Evolutionary conservation across 2,888 invertebrate genomes (phyloP).

Genomic region (Drosophila subsilvestris): DNA sequence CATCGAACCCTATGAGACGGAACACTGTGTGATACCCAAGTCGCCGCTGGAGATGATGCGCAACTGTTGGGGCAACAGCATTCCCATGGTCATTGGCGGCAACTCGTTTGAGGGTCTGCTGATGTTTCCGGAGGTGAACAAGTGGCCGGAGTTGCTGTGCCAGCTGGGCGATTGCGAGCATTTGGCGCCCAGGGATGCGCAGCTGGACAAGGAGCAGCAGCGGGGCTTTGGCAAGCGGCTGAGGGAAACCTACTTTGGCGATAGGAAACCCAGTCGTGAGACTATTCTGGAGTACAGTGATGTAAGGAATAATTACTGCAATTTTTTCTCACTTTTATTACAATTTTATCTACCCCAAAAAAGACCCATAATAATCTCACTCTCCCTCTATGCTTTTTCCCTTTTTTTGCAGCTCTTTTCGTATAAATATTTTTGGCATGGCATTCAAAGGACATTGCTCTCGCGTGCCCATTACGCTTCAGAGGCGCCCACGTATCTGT

Average conservation of each 20-base stretch:
- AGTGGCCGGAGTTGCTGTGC: conserved; percentile 77
- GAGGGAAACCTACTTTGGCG: conserved; percentile 84
- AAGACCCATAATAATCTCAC: background rate
- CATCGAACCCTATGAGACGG: conserved; percentile 80
- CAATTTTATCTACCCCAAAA: background rate
- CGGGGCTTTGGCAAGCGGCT: conserved; percentile 82
- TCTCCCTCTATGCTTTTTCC: too few relatives aligned
- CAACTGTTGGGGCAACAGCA: conserved; percentile 82
- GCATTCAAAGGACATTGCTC: conserved; percentile 81
- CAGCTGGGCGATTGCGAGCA: conserved; percentile 80
- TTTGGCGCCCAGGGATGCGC: conserved; percentile 80
- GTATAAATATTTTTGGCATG: conserved; percentile 84
- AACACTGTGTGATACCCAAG: conserved; percentile 80
- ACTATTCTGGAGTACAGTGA: conserved; percentile 83
- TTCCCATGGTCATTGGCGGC: conserved; percentile 83
- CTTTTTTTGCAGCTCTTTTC: conserved; percentile 77
- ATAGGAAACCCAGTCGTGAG: conserved; percentile 81
- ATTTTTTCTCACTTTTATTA: too few relatives aligned
- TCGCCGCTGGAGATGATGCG: conserved; percentile 82
- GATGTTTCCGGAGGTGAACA: conserved; percentile 80
- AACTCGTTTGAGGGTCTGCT: conserved; percentile 83
- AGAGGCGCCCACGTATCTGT: conserved; percentile 81
- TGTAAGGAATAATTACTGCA: conserved; percentile 56
- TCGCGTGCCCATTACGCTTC: conserved; percentile 78
- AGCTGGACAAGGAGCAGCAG: conserved; percentile 74